Percentiles rank a stretch among this genome's conserved stretches.
These are phyloP conservation scores for Orchesella flavescens DNA, from an alignment of 2,888 invertebrate genomes.

Conservation along the genomic window DNA sequence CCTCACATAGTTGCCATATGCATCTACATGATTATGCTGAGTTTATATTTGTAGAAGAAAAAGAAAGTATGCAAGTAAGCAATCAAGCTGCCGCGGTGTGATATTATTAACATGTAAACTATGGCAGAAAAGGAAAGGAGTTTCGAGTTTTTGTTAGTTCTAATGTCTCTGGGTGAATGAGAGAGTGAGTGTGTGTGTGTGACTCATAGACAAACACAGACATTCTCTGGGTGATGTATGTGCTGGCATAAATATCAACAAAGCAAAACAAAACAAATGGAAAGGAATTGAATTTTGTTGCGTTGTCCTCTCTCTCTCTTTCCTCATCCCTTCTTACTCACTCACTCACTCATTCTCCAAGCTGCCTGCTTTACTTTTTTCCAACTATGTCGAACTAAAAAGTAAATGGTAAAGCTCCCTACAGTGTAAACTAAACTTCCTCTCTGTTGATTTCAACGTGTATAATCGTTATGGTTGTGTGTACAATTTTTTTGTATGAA, in stretches of 20 bases:
- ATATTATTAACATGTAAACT: slow-evolving; percentile 55
- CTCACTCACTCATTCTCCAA: too few relatives aligned
- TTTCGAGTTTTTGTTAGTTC: slow-evolving; percentile 33
- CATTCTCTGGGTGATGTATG: slow-evolving; percentile 54
- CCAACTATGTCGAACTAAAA: slow-evolving; percentile 6
- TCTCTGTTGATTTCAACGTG: slow-evolving; percentile 38
- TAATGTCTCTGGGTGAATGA: slow-evolving; percentile 43
- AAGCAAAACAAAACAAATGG: slow-evolving; percentile 64
- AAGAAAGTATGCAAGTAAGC: slow-evolving; percentile 32
- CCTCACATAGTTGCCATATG: neutral
- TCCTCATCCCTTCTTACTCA: slow-evolving; percentile 38
- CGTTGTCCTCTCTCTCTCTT: slow-evolving; percentile 43
- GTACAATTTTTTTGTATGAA: slow-evolving; percentile 39
- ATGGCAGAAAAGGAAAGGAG: slow-evolving; percentile 29
- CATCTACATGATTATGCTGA: slow-evolving; percentile 31
- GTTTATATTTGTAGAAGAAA: slow-evolving; percentile 25
- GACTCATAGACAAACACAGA: slow-evolving; percentile 65
- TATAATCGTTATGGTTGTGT: slow-evolving; percentile 43
- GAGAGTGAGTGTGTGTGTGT: slow-evolving; percentile 51
- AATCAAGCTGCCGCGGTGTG: slow-evolving; percentile 22
- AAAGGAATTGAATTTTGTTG: slow-evolving; percentile 62
- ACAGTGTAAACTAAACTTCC: slow-evolving; percentile 49
- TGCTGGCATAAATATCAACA: slow-evolving; percentile 63
- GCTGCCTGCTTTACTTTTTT: slow-evolving; percentile 30
- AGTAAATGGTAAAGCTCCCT: slow-evolving; percentile 7